A percentile compares a stretch with the other conserved stretches of the same genome.
These are phyloP conservation scores for Tautogolabrus adspersus DNA, from an alignment of 2,113 vertebrate species.

Conservation along the genomic window DNA sequence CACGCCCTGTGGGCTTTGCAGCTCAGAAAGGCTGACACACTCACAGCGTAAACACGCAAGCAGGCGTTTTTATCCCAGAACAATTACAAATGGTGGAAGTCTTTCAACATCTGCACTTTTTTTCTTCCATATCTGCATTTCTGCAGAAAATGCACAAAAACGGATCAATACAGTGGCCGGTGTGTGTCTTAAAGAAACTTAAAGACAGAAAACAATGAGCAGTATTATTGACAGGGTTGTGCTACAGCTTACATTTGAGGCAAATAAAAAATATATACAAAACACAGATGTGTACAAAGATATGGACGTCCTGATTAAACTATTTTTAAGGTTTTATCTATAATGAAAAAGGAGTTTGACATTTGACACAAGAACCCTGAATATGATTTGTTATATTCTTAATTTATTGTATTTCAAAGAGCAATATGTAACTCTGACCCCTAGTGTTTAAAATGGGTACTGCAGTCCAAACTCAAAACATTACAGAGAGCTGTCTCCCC, in stretches of 20 bases:
- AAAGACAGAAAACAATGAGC: background rate
- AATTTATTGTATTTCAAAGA: no score
- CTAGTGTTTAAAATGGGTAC: no score
- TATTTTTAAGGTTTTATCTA: no score
- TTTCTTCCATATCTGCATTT: constrained; percentile 7
- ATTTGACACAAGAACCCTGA: no score
- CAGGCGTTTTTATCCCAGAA: constrained; percentile 49
- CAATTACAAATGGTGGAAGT: constrained; percentile 44
- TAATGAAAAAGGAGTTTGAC: no score
- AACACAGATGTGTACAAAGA: background rate
- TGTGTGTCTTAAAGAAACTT: background rate
- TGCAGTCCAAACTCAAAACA: no score
- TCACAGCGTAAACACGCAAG: constrained; percentile 46
- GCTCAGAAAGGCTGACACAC: constrained; percentile 62
- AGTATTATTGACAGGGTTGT: constrained; percentile 1
- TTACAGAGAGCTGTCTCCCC: no score
- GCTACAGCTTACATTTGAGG: background rate
- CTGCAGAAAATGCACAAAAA: constrained; percentile 9
- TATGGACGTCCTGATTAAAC: background rate
- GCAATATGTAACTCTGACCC: no score
- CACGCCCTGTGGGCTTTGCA: constrained; percentile 24
- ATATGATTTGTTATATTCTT: no score
- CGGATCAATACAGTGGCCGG: background rate
- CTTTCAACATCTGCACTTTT: constrained; percentile 16
- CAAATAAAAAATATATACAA: background rate